Percentiles rank a stretch among this genome's conserved stretches.
Evolutionary conservation across 2,797 vertebrate species (phyloP).

Genomic region (Decapterus maruadsi): DNA sequence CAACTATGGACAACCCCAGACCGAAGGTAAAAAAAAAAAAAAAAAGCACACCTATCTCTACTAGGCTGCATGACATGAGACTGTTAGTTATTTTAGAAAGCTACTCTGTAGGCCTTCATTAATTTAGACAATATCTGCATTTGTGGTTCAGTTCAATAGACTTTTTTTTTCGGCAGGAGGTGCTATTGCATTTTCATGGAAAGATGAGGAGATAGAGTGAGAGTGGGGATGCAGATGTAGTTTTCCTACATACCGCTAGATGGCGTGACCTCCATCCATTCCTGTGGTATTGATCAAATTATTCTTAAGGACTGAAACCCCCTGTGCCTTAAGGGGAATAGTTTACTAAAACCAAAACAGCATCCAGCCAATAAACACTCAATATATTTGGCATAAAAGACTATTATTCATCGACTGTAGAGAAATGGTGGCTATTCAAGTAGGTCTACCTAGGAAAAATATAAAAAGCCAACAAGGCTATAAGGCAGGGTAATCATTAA

Average conservation of each 20-base stretch:
- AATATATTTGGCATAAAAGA: not conserved
- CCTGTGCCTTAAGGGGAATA: not conserved
- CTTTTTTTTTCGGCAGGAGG: not conserved
- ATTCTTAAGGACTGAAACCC: not conserved
- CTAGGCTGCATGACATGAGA: not conserved
- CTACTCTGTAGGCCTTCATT: not conserved
- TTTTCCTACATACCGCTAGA: constrained; percentile 11
- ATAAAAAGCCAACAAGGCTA: not conserved
- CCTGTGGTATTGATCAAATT: not conserved
- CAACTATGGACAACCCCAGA: not conserved
- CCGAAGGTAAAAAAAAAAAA: not conserved
- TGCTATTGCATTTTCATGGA: not conserved
- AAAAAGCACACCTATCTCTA: not conserved
- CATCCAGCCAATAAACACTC: not conserved
- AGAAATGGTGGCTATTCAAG: not conserved
- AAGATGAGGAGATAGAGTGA: not conserved
- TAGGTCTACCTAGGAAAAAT: not conserved
- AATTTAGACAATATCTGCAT: not conserved
- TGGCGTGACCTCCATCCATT: not conserved
- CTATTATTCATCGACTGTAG: too few species aligned
- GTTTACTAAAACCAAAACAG: not conserved
- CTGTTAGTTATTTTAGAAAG: not conserved
- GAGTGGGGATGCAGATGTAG: constrained; percentile 3
- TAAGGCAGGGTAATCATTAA: not conserved
- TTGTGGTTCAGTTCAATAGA: not conserved